Evolutionary conservation across 2,888 invertebrate genomes (phyloP).

Genomic region (Archips crataeganus): DNA sequence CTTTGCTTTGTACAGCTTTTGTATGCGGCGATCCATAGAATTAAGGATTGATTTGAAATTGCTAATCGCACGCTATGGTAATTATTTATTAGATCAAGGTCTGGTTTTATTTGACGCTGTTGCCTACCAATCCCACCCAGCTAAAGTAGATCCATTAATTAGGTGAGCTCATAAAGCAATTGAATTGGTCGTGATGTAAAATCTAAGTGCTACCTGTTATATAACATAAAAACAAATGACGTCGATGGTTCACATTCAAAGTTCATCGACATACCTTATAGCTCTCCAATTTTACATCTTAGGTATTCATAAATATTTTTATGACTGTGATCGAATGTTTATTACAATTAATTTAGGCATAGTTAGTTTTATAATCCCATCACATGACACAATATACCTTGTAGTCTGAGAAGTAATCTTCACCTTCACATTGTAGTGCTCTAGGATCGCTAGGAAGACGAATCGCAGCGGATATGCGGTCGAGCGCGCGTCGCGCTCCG

Average conservation of each 20-base stretch:
- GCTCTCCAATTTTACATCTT: conserved; percentile 14
- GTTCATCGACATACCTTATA: conserved; percentile 28
- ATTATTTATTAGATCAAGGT: conserved; percentile 34
- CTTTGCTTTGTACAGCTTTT: conserved; percentile 56
- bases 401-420: conserved; percentile 20
- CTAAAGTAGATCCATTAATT: conserved; percentile 19
- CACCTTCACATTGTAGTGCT: conserved; percentile 29
- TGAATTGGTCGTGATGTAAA: conserved; percentile 18
- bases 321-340: conserved; percentile 15
- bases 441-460: conserved; percentile 69
- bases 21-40: conserved; percentile 51
- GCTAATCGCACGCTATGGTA: conserved; percentile 37
- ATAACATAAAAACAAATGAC: conserved; percentile 36
- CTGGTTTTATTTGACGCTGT: conserved; percentile 8
- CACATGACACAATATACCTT: neutral
- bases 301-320: conserved; percentile 13
- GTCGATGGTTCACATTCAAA: conserved; percentile 22
- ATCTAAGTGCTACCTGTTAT: conserved; percentile 27
- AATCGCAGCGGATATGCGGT: conserved; percentile 81
- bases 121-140: neutral
- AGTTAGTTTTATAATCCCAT: neutral
- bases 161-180: conserved; percentile 25
- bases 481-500: conserved; percentile 77
- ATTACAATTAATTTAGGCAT: conserved; percentile 17
- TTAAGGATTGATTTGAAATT: conserved; percentile 40